Percentiles rank a stretch among this genome's conserved stretches.
Conservation (phyloP, 2,113 vertebrate genomes). For the Calypte anna region DNA sequence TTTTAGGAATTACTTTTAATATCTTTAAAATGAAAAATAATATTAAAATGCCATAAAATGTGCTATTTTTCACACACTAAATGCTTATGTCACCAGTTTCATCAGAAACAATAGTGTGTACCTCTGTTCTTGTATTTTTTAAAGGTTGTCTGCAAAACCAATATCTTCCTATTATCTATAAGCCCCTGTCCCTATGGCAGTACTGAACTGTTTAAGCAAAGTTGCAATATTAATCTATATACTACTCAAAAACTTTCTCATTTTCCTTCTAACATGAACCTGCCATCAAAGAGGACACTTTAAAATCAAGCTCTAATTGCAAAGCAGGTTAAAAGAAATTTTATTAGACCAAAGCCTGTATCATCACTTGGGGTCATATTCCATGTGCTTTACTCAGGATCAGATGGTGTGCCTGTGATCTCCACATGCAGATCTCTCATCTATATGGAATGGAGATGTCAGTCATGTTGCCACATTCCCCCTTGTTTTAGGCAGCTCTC, state of each 20-base stretch:
- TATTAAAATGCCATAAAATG: neutral
- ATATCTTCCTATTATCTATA: neutral
- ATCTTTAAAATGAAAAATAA: neutral
- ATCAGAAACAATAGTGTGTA: neutral
- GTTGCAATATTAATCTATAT: neutral
- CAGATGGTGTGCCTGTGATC: conserved; percentile 50
- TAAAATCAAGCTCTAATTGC: conserved; percentile 51
- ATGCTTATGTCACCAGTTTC: neutral
- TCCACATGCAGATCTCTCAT: conserved; percentile 50
- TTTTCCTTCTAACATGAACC: conserved; percentile 25
- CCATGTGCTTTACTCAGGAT: conserved; percentile 32
- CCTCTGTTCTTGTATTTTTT: neutral
- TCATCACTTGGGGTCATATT: conserved; percentile 34
- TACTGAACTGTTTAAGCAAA: neutral
- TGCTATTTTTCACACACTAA: neutral
- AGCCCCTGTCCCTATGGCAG: neutral
- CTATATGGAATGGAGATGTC: conserved; percentile 14
- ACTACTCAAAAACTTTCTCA: neutral
- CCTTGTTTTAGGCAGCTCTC: neutral
- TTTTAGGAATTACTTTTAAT: neutral
- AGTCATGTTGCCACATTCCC: neutral
- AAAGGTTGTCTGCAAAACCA: neutral
- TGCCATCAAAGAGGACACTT: conserved; percentile 1
- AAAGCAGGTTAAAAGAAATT: conserved; percentile 41
- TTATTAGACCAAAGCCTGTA: neutral